These are phyloP conservation scores for Galerucella nymphaeae DNA, from an alignment of 2,888 invertebrate species.

Conservation along the genomic window DNA sequence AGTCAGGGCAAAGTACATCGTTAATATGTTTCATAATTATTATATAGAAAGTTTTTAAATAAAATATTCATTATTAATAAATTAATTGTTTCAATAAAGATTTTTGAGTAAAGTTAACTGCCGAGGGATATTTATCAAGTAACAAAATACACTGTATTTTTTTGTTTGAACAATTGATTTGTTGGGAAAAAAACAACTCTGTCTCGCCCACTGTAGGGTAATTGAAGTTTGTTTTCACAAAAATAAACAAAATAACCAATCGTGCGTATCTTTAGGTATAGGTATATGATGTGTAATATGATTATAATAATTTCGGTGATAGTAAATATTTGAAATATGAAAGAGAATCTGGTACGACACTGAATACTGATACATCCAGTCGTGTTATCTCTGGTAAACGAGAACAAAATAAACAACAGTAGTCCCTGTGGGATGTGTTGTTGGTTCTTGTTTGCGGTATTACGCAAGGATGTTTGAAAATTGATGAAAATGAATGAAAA, in stretches of 20 bases:
- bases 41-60: too few relatives aligned
- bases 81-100: too few relatives aligned
- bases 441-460: slow-evolving; percentile 46
- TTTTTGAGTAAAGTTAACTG: too few relatives aligned
- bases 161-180: too few relatives aligned
- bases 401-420: slow-evolving; percentile 51
- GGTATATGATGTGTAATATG: not conserved
- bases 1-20: not conserved
- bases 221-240: not conserved
- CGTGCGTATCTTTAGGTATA: not conserved
- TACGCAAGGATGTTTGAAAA: slow-evolving; percentile 45
- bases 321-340: slow-evolving; percentile 15
- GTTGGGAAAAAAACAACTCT: too few relatives aligned
- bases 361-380: slow-evolving; percentile 39
- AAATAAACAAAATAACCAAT: not conserved
- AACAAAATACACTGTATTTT: not conserved
- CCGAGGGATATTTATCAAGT: too few relatives aligned
- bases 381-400: slow-evolving; percentile 52
- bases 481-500: slow-evolving; percentile 31
- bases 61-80: too few relatives aligned
- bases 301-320: slow-evolving; percentile 9
- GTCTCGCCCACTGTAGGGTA: not conserved
- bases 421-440: slow-evolving; percentile 47
- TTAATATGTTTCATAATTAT: too few relatives aligned
- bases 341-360: slow-evolving; percentile 21